Evolutionary conservation across 2,888 invertebrate species (phyloP).

Genomic region (Chaetoderma sp.): DNA sequence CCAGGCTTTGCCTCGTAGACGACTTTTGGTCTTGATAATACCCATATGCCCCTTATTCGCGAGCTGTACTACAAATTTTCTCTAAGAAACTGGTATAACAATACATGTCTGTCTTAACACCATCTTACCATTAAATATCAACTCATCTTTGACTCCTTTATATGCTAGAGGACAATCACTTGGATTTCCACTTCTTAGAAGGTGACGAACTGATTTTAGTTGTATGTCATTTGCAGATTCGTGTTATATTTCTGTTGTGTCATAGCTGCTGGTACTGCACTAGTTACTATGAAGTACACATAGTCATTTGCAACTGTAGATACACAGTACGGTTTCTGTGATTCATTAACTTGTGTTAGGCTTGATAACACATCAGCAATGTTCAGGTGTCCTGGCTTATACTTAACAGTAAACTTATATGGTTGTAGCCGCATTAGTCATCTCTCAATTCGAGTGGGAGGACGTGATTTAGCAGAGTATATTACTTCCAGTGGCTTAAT

Average conservation of each 20-base stretch:
- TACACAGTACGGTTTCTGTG: too few species aligned
- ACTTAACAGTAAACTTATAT: slow-evolving; percentile 2
- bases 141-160: slow-evolving; percentile 5
- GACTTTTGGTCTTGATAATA: slow-evolving; percentile 2
- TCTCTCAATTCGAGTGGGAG: neutral
- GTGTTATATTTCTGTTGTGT: neutral
- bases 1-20: slow-evolving; percentile 4
- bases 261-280: slow-evolving; percentile 5
- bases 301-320: slow-evolving; percentile 6
- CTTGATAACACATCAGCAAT: slow-evolving; percentile 7
- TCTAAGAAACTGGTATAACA: slow-evolving; percentile 2
- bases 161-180: neutral
- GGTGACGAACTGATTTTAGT: neutral
- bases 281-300: slow-evolving; percentile 1
- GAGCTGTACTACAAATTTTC: slow-evolving; percentile 1
- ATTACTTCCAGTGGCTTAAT: slow-evolving; percentile 17
- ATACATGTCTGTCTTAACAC: slow-evolving; percentile 9
- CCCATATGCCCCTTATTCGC: slow-evolving; percentile 24
- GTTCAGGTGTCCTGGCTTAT: neutral
- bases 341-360: neutral
- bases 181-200: neutral
- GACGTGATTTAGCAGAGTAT: neutral
- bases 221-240: neutral
- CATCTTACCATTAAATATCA: slow-evolving; percentile 2
- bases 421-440: slow-evolving; percentile 11